phyloP scores from a whole-genome alignment of 2,888 invertebrate species.

The Drosophila neoperkinsi region DNA sequence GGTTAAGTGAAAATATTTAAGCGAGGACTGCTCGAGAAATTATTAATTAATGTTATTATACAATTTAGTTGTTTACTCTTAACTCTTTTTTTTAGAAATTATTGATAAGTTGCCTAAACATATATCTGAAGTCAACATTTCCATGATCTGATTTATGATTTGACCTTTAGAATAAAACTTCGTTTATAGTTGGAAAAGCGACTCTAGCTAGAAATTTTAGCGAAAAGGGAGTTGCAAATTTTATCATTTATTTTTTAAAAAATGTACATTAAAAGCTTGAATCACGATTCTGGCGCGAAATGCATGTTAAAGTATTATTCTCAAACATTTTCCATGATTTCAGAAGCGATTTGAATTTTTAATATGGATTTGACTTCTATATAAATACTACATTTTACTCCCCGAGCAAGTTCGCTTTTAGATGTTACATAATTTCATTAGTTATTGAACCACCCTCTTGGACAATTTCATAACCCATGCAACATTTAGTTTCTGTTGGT shows the following conservation, averaged over 20 bases:
- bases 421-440: not conserved
- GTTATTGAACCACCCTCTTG: conserved; percentile 22
- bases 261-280: not conserved
- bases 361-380: too few relatives aligned
- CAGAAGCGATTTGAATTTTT: too few relatives aligned
- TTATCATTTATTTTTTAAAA: too few relatives aligned
- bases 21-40: conserved; percentile 19
- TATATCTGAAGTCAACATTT: too few relatives aligned
- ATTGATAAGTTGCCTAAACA: too few relatives aligned
- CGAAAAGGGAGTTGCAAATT: too few relatives aligned
- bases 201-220: too few relatives aligned
- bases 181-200: too few relatives aligned
- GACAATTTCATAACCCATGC: conserved; percentile 7
- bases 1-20: conserved; percentile 26
- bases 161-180: not conserved
- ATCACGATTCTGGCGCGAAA: not conserved
- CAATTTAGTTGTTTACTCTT: not conserved
- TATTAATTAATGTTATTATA: not conserved
- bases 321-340: not conserved
- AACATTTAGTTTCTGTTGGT: conserved; percentile 25
- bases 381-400: not conserved
- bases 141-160: not conserved
- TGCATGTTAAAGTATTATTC: not conserved
- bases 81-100: not conserved
- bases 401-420: not conserved